A percentile compares a stretch with the other conserved stretches of the same genome.
These are phyloP conservation scores for Cairina moschata DNA, from an alignment of 2,113 vertebrate species.

Conservation along the genomic window DNA sequence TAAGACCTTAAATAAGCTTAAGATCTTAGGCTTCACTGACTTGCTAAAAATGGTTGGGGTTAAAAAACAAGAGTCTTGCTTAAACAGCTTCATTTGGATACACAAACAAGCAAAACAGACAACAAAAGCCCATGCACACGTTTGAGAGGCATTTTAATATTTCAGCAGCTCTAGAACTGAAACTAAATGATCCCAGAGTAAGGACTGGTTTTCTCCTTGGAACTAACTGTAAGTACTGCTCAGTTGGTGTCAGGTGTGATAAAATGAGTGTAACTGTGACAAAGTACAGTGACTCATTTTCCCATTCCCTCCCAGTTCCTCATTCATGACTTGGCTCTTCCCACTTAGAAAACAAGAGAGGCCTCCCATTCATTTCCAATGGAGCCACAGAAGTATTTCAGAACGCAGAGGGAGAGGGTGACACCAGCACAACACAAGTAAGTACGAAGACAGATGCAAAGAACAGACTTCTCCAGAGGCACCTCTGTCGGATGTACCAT, in stretches of 20 bases:
- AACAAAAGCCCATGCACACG: background rate
- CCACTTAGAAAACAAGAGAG: background rate
- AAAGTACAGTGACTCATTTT: constrained; percentile 60
- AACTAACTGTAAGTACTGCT: constrained; percentile 17
- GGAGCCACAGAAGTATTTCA: constrained; percentile 57
- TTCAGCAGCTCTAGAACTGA: constrained; percentile 30
- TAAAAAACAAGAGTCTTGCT: background rate
- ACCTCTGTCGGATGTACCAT: constrained; percentile 69
- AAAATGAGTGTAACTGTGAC: constrained; percentile 47
- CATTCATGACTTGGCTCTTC: constrained; percentile 63
- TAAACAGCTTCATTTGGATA: constrained; percentile 18
- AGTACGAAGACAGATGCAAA: constrained; percentile 74
- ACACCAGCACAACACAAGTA: constrained; percentile 70
- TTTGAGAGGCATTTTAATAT: constrained; percentile 28
- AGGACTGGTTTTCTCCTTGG: constrained; percentile 19
- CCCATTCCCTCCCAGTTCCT: constrained; percentile 38
- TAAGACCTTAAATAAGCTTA: background rate
- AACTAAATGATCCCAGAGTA: constrained; percentile 27
- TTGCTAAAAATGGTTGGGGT: constrained; percentile 14
- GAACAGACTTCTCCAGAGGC: constrained; percentile 70
- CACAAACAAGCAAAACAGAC: constrained; percentile 6
- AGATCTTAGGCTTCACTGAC: constrained; percentile 27
- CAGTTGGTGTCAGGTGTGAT: constrained; percentile 46
- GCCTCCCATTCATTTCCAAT: constrained; percentile 45
- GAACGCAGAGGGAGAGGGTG: constrained; percentile 44